Evolutionary conservation across 1,140 invertebrate genomes (phyloP), one percentile per base, ranked within the genome.

Genomic region (Zaprionus africanus): DNA sequence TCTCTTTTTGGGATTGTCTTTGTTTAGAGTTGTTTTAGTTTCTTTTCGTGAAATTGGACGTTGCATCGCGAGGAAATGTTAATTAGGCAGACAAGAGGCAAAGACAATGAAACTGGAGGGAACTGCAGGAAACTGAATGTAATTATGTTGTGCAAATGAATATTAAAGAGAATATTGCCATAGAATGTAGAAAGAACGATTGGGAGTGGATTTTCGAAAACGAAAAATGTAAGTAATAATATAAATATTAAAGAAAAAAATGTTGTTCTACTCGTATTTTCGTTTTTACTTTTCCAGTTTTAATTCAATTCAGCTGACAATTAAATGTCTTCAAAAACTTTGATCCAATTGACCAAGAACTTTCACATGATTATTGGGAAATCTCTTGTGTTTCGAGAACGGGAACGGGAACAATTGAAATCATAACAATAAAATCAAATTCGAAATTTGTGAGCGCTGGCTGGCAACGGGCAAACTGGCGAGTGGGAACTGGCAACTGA

Each of bases 371-470:
- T 68, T 68, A 60, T 82, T 58, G 51, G 71, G 72, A 79, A 88
- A 79, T 90, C 85, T 84, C 68, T 46, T 71, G 85, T 77, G 78
- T 90, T 90, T 90, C 36, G 36, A 13, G 36, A 46, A 75, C 1
- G 28, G n/a, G 28, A 46, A 54, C 57, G 67, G 77, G 81, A 90
- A 90, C 85, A 90, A 90, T 85, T 90, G 85, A 82, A 82, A 90
- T 82, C 79, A 85, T 90, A 85, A 85, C 79, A 90, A 90, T 90
- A 90, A 85, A 90, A 90, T 90, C 79, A 90, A 90, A 90, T 90
- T 90, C 54, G 79, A 90, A 90, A 88, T 84, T 90, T 90, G 72
- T 64, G 81, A 85, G 76, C 62, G 31, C 58, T 60, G 15, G 31
- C 58, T 60, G 15, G 31, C 51, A 17, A 73, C 43, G 22, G 36